A percentile compares a stretch with the other conserved stretches of the same genome.
These are phyloP conservation scores for Porites lobata DNA, from an alignment of 92 coral and sea anemone species.

Conservation along the genomic window DNA sequence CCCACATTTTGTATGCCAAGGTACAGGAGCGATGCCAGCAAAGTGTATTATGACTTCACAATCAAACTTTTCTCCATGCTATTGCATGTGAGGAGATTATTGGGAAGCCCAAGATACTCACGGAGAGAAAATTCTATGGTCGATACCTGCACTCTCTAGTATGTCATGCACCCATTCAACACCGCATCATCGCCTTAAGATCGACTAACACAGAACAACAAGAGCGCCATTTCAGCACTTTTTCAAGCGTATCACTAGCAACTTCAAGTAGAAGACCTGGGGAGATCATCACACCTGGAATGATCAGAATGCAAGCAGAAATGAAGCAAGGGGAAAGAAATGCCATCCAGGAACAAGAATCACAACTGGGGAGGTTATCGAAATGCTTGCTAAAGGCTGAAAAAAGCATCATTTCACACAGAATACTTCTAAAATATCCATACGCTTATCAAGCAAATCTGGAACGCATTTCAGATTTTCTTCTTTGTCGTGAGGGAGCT, in stretches of 20 bases:
- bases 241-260: constrained; percentile 25
- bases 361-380: constrained; percentile 23
- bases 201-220: constrained; percentile 33
- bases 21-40: constrained; percentile 53
- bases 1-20: constrained; percentile 43
- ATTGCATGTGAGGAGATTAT: constrained; percentile 53
- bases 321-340: constrained; percentile 27
- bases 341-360: constrained; percentile 43
- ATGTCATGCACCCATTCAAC: constrained; percentile 42
- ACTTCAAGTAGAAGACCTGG: constrained; percentile 58
- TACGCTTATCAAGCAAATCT: constrained; percentile 48
- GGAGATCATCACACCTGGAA: neutral
- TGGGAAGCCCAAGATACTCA: constrained; percentile 45
- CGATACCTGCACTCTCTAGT: constrained; percentile 43
- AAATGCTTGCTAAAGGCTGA: constrained; percentile 28
- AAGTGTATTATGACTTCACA: constrained; percentile 46
- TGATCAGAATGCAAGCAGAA: constrained; percentile 39
- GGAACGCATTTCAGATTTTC: constrained; percentile 45
- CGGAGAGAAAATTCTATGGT: constrained; percentile 49
- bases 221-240: constrained; percentile 21
- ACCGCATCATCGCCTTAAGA: constrained; percentile 41
- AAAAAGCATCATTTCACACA: constrained; percentile 50
- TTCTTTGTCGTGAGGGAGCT: constrained; percentile 65
- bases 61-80: constrained; percentile 53
- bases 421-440: constrained; percentile 6